A percentile compares a stretch with the other conserved stretches of the same genome.
These are phyloP conservation scores for Falcunculus frontatus DNA, from an alignment of 2,113 vertebrate genomes.

Conservation along the genomic window DNA sequence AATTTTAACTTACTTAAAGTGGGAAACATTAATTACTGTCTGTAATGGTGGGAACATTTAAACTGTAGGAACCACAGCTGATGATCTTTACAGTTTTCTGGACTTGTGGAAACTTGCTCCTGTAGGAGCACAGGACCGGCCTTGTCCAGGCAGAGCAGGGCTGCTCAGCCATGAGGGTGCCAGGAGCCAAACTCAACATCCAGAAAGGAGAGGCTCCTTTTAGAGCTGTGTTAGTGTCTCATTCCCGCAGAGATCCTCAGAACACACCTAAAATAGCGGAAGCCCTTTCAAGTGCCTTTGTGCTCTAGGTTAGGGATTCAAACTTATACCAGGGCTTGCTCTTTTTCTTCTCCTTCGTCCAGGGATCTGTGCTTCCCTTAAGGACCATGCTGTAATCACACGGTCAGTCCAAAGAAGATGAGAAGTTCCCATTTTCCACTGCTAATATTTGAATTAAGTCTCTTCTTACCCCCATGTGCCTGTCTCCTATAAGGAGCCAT, in stretches of 20 bases:
- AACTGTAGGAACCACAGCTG: not conserved
- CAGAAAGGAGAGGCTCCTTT: not conserved
- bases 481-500: not conserved
- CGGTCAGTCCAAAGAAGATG: not conserved
- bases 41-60: not conserved
- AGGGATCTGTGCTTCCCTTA: not conserved
- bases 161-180: accelerated
- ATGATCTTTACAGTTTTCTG: not conserved
- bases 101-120: not conserved
- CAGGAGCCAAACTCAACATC: not conserved
- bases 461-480: not conserved
- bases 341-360: not conserved
- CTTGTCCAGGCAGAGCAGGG: accelerated
- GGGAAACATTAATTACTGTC: not conserved
- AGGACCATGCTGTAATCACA: accelerated
- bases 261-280: not conserved
- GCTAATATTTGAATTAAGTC: not conserved
- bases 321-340: accelerated
- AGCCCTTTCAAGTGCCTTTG: not conserved
- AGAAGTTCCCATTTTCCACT: not conserved
- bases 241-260: accelerated
- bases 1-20: not conserved
- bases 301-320: not conserved
- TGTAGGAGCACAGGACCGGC: not conserved
- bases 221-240: accelerated